Evolutionary conservation across 2,888 invertebrate genomes (phyloP), one percentile per base, ranked within the genome.

Genomic region (Patella depressa): DNA sequence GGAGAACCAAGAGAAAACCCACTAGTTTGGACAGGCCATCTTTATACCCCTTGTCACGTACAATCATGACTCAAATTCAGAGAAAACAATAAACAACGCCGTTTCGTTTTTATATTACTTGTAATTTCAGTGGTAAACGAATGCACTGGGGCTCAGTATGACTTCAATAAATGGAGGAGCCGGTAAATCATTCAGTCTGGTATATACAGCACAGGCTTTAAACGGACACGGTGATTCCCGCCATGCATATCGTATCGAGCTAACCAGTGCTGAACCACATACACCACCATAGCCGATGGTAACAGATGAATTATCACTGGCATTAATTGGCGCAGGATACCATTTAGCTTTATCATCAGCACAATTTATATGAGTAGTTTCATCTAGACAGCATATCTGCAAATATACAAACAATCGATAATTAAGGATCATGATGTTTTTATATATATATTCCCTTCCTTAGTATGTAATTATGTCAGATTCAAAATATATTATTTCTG

Each of bases 241-340:
- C 88, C 87, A 87, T 1, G 80, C 81, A 72, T 87, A 87, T 12
- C 88, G 82, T 1, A 86, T 86, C 54, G 81, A 78, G 17, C 82
- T 76, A 71, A 75, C 80, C 76, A 82, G 59, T 14, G 75, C 78
- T 7, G 79, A 29, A 55, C 84, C 83, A 29, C 80, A 80, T 3
- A 78, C 84, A 2, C 45, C 74, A 53, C 74, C 55, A 45, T 76
- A 79, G 29, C 80, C 77, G n/a, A 87, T 45, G 0, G 84, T 80
- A 2, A 86, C 78, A 17, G 77, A 74, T 12, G 78, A 72, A 2
- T 75, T 17, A 59, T 81, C 80, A 73, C 74, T 77, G 15, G 59
- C 72, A 15, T 79, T 79, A 14, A 86, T 81, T 7, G 84, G 83
- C 3, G 85, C 82, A 9, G 80, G 74, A 17, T 81, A 59, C 87